Conservation (phyloP, 2,113 vertebrate species). For the Ciconia boyciana region DNA sequence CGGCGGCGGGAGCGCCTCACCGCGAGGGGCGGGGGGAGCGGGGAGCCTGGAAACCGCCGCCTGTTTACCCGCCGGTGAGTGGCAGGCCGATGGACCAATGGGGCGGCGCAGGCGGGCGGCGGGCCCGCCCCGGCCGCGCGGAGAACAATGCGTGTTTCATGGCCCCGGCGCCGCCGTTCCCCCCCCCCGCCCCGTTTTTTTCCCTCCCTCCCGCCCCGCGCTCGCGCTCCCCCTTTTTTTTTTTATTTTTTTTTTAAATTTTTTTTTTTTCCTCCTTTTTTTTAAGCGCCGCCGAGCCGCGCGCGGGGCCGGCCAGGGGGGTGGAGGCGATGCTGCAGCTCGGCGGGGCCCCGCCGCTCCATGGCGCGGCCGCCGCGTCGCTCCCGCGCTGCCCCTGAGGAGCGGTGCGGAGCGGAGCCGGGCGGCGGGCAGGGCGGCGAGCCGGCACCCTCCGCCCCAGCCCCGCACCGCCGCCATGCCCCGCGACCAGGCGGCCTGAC, state of each 20-base stretch:
- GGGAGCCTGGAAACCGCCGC: slow-evolving; percentile 86
- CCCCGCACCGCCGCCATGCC: background rate
- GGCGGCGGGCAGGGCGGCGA: background rate
- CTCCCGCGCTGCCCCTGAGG: background rate
- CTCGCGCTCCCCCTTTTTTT: background rate
- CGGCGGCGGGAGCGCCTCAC: slow-evolving; percentile 74
- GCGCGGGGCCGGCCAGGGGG: slow-evolving; percentile 44
- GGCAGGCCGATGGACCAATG: slow-evolving; percentile 77
- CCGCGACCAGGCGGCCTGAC: background rate
- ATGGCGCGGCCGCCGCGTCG: slow-evolving; percentile 67
- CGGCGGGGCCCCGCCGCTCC: slow-evolving; percentile 82
- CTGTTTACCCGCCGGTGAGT: slow-evolving; percentile 78
- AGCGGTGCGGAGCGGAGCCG: background rate
- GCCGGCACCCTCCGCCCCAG: background rate
- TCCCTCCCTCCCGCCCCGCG: background rate
- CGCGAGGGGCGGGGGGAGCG: background rate
- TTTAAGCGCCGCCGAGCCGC: slow-evolving; percentile 37
- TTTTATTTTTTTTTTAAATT: background rate
- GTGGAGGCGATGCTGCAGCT: slow-evolving; percentile 74
- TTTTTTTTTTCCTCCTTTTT: slow-evolving; percentile 70
- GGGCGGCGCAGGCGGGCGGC: background rate
- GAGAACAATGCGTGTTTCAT: slow-evolving; percentile 94
- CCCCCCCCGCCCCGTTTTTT: background rate
- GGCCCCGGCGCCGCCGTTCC: slow-evolving; percentile 67
- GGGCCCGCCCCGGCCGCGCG: slow-evolving; percentile 43